Evolutionary conservation across 2,797 vertebrate species (phyloP).

Genomic region (Enteromius radiatus): DNA sequence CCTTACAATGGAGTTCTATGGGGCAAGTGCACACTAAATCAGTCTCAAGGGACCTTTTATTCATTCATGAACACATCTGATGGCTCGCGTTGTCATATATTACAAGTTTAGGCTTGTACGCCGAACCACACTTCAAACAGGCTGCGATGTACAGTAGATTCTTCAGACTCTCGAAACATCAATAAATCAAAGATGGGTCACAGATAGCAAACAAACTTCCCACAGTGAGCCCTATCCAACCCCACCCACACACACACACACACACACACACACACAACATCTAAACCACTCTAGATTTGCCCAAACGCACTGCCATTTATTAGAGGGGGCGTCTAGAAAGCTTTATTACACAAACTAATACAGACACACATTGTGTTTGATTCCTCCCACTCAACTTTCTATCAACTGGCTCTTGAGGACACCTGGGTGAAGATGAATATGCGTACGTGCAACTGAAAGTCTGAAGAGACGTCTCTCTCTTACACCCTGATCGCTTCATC

Average conservation of each 20-base stretch:
- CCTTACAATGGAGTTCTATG: neutral
- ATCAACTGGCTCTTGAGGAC: slow-evolving; percentile 68
- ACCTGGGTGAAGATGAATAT: slow-evolving; percentile 69
- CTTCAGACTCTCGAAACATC: slow-evolving; percentile 47
- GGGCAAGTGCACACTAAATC: neutral
- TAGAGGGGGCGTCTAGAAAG: slow-evolving; percentile 45
- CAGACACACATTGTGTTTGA: slow-evolving; percentile 39
- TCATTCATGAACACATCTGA: slow-evolving; percentile 17
- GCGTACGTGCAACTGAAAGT: slow-evolving; percentile 51
- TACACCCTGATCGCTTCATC: slow-evolving; percentile 32
- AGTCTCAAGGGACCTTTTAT: slow-evolving; percentile 4
- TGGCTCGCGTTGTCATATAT: neutral
- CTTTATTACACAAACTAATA: slow-evolving; percentile 36
- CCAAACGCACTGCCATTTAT: slow-evolving; percentile 45
- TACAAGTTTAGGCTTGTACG: slow-evolving; percentile 2
- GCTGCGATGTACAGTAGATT: slow-evolving; percentile 48
- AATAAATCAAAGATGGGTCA: slow-evolving; percentile 44
- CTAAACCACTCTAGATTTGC: slow-evolving; percentile 60
- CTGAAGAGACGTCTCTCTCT: slow-evolving; percentile 50
- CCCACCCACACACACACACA: slow-evolving; percentile 66
- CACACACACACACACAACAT: slow-evolving; percentile 62
- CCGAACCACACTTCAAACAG: slow-evolving; percentile 37
- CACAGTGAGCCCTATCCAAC: slow-evolving; percentile 75
- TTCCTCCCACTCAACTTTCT: slow-evolving; percentile 66
- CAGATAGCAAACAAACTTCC: slow-evolving; percentile 51